Percentiles rank a stretch among this genome's conserved stretches.
These are phyloP conservation scores for Acomys russatus DNA, from an alignment of 2,797 vertebrate genomes.

Conservation along the genomic window DNA sequence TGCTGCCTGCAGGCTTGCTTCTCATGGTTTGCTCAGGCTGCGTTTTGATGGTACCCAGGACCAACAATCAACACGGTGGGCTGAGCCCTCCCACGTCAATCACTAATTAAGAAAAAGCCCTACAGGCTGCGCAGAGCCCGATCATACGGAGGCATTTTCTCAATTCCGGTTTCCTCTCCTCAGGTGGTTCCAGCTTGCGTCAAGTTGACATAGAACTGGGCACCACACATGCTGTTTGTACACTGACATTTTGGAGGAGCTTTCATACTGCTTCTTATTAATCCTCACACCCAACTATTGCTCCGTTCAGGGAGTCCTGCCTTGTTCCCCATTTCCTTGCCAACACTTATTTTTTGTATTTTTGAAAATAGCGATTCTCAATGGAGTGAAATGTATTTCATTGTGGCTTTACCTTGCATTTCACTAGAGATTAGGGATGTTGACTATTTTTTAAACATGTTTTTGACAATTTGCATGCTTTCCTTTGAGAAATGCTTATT, in stretches of 20 bases:
- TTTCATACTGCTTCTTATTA: neutral
- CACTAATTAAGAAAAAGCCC: neutral
- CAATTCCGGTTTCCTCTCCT: neutral
- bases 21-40: neutral
- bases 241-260: neutral
- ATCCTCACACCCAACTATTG: neutral
- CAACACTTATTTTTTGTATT: neutral
- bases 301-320: neutral
- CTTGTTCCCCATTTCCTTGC: neutral
- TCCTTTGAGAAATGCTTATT: neutral
- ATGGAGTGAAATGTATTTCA: neutral
- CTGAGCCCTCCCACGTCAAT: neutral
- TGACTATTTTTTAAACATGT: neutral
- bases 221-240: neutral
- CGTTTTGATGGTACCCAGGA: neutral
- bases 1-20: neutral
- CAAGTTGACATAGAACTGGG: neutral
- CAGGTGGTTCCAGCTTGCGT: neutral
- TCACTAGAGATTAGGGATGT: neutral
- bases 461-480: neutral
- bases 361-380: neutral
- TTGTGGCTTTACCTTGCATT: neutral
- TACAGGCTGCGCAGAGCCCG: neutral
- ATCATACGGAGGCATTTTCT: neutral
- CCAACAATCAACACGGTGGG: neutral